phyloP scores from a whole-genome alignment of 2,113 vertebrate genomes.

The Paraplagusia blochii region DNA sequence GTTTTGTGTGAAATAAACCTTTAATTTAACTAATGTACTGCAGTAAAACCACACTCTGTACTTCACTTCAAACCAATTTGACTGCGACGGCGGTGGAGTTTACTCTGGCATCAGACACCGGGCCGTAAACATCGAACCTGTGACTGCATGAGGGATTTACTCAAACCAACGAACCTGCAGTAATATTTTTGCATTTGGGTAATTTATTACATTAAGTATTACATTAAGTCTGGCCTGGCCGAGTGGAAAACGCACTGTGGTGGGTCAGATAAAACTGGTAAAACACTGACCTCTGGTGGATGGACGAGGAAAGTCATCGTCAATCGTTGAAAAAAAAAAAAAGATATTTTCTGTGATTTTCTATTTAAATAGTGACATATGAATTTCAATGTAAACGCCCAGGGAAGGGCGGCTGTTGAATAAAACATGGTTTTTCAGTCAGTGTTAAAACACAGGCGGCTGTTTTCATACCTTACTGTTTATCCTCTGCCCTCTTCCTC shows the following conservation, averaged over 20 bases:
- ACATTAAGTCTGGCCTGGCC: constrained; percentile 1
- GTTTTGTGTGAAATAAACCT: constrained; percentile 32
- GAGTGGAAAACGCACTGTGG: constrained; percentile 20
- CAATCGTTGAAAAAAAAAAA: constrained; percentile 8
- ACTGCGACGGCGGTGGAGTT: constrained; percentile 33
- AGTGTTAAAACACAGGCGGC: constrained; percentile 31
- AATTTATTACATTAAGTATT: constrained; percentile 4
- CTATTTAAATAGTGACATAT: not conserved
- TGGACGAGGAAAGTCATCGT: constrained; percentile 28
- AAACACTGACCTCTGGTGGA: constrained; percentile 77
- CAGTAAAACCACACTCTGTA: constrained; percentile 23
- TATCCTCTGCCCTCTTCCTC: constrained; percentile 51
- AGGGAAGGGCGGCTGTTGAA: not conserved
- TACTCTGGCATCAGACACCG: constrained; percentile 1
- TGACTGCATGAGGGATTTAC: not conserved
- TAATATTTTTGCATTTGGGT: not conserved
- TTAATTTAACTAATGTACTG: constrained; percentile 34
- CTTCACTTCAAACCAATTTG: constrained; percentile 30
- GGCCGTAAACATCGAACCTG: constrained; percentile 4
- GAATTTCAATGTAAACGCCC: constrained; percentile 18
- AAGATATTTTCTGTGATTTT: constrained; percentile 1
- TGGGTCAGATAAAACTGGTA: constrained; percentile 58
- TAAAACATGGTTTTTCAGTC: not conserved
- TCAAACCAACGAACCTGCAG: constrained; percentile 3
- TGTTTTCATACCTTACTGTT: constrained; percentile 54